These are phyloP conservation scores for Acleris literana DNA, from an alignment of 2,888 invertebrate genomes.

Conservation along the genomic window DNA sequence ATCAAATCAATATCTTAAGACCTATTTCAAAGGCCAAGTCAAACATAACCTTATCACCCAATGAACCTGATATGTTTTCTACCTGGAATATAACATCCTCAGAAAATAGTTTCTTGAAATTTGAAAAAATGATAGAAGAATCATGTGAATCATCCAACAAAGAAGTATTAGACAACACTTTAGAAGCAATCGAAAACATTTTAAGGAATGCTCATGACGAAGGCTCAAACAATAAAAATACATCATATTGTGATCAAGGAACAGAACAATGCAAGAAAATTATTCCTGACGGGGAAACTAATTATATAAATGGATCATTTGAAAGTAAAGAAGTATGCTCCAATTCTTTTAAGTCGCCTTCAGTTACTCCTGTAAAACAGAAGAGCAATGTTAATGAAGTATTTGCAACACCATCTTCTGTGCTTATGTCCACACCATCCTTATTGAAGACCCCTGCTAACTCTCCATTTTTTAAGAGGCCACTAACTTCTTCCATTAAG, in stretches of 20 bases:
- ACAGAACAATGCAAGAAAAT: neutral
- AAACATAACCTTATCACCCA: slow-evolving; percentile 37
- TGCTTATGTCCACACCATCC: slow-evolving; percentile 38
- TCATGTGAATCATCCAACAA: slow-evolving; percentile 47
- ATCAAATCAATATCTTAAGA: slow-evolving; percentile 36
- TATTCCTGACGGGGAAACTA: slow-evolving; percentile 3
- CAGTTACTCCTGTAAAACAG: slow-evolving; percentile 47
- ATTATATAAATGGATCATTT: slow-evolving; percentile 25
- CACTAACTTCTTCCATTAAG: slow-evolving; percentile 47
- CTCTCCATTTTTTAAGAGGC: slow-evolving; percentile 49
- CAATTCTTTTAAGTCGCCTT: slow-evolving; percentile 1
- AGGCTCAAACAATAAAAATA: slow-evolving; percentile 8
- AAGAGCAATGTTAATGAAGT: slow-evolving; percentile 33
- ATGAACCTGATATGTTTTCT: slow-evolving; percentile 15
- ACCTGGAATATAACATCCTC: slow-evolving; percentile 44
- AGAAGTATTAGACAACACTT: slow-evolving; percentile 58
- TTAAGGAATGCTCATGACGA: slow-evolving; percentile 53
- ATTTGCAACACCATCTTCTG: slow-evolving; percentile 43
- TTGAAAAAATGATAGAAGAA: slow-evolving; percentile 58
- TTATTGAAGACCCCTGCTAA: slow-evolving; percentile 60
- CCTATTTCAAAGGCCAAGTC: slow-evolving; percentile 36
- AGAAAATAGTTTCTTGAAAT: slow-evolving; percentile 63
- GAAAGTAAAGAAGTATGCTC: slow-evolving; percentile 2
- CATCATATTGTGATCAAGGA: too few species aligned
- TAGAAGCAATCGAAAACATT: slow-evolving; percentile 62